Evolutionary conservation across 2,797 vertebrate species (phyloP).

Genomic region (Molossus alvarezi): DNA sequence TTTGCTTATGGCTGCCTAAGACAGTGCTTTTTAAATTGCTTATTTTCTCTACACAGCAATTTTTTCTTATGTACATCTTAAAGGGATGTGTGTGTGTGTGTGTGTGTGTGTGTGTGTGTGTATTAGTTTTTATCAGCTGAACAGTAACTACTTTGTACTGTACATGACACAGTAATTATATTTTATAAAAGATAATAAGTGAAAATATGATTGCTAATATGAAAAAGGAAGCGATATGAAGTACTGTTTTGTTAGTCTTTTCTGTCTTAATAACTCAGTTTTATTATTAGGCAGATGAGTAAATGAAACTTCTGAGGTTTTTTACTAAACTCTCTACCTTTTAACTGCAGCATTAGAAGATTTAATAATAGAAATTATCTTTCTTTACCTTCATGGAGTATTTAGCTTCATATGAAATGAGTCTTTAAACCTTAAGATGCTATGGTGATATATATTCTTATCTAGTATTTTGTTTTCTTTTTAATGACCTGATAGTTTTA

Average conservation of each 20-base stretch:
- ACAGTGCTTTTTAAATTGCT: slow-evolving; percentile 38
- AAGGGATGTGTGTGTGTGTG: not conserved
- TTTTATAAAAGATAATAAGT: slow-evolving; percentile 49
- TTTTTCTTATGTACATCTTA: slow-evolving; percentile 43
- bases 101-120: no score
- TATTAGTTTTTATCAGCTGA: slow-evolving; percentile 49
- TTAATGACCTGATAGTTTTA: slow-evolving; percentile 24
- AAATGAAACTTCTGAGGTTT: slow-evolving; percentile 41
- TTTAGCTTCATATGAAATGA: not conserved
- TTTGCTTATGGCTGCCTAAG: not conserved
- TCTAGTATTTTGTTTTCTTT: slow-evolving; percentile 14
- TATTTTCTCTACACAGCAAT: not conserved
- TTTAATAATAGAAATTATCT: slow-evolving; percentile 39
- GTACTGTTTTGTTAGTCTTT: slow-evolving; percentile 29
- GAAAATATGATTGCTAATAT: slow-evolving; percentile 55
- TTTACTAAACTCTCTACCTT: not conserved
- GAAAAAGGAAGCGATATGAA: slow-evolving; percentile 28
- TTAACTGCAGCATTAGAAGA: not conserved
- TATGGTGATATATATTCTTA: not conserved
- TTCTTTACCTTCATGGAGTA: slow-evolving; percentile 37
- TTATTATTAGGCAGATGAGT: slow-evolving; percentile 42
- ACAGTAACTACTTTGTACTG: not conserved
- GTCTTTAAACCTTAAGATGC: slow-evolving; percentile 48
- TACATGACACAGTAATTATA: slow-evolving; percentile 23
- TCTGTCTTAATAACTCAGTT: slow-evolving; percentile 41